These are phyloP conservation scores for Microcebus tavaratra DNA, from an alignment of 2,113 vertebrate genomes.

Conservation along the genomic window DNA sequence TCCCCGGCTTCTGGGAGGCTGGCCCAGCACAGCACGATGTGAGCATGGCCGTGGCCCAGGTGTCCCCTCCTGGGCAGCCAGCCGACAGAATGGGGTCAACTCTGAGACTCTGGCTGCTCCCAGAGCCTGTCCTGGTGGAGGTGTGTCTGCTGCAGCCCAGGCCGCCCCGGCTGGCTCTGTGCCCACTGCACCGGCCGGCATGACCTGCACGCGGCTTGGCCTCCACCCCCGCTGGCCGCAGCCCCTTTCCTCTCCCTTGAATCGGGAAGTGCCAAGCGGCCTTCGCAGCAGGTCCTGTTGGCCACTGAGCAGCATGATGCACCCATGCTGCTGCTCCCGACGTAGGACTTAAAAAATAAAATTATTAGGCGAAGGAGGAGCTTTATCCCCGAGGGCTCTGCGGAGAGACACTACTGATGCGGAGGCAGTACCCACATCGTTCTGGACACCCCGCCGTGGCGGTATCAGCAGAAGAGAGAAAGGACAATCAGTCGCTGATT, in stretches of 20 bases:
- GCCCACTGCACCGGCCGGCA: not conserved
- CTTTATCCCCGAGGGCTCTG: not conserved
- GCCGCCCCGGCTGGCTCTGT: not conserved
- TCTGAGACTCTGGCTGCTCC: not conserved
- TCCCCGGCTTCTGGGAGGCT: not conserved
- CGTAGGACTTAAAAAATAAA: not conserved
- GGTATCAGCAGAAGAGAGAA: not conserved
- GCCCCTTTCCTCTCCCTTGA: not conserved
- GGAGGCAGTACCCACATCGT: not conserved
- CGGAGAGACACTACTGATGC: not conserved
- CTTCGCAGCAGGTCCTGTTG: not conserved
- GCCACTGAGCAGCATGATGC: not conserved
- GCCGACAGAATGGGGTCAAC: not conserved
- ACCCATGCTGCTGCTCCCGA: not conserved
- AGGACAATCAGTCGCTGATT: not conserved
- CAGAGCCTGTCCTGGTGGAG: not conserved
- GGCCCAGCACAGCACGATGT: too few relatives aligned
- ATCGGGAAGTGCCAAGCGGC: not conserved
- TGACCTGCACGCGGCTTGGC: accelerated
- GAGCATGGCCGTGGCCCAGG: too few relatives aligned
- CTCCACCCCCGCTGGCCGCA: accelerated
- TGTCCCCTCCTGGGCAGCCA: not conserved
- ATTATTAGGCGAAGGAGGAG: not conserved
- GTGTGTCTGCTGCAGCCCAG: not conserved
- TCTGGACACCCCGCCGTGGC: not conserved